These are phyloP conservation scores for Rhinolophus sinicus DNA, from an alignment of 2,113 vertebrate species.

Conservation along the genomic window DNA sequence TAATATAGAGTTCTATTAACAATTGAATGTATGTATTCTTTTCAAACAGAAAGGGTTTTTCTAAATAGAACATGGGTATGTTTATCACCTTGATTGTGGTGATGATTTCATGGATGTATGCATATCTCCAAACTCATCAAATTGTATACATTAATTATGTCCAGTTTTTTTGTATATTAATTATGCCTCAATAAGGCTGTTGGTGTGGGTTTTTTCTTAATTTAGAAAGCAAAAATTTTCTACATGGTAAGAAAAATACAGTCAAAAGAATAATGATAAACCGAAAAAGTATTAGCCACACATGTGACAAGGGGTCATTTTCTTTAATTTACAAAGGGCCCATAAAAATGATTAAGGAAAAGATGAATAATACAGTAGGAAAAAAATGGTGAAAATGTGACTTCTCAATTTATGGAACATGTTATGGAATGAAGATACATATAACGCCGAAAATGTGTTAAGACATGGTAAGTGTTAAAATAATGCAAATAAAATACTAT, in stretches of 20 bases:
- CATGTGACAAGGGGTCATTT: neutral
- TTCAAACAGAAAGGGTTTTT: neutral
- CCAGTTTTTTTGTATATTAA: neutral
- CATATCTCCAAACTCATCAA: neutral
- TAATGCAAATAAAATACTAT: neutral
- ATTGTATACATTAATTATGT: neutral
- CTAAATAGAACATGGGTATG: neutral
- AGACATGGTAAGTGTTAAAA: neutral
- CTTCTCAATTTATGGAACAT: neutral
- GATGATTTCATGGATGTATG: neutral
- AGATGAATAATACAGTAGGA: neutral
- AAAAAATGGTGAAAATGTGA: neutral
- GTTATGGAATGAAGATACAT: neutral
- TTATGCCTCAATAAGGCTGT: neutral
- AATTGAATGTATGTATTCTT: neutral
- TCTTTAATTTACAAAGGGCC: neutral
- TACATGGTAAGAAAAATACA: neutral
- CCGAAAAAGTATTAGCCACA: neutral
- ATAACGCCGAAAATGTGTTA: neutral
- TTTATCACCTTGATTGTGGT: neutral
- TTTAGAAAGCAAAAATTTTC: neutral
- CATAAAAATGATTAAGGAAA: neutral
- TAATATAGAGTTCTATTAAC: neutral
- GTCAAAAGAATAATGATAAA: neutral
- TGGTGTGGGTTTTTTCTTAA: neutral